Percentiles rank a stretch among this genome's conserved stretches.
Conservation (phyloP, 2,113 vertebrate genomes). For the Actinemys pallida region DNA sequence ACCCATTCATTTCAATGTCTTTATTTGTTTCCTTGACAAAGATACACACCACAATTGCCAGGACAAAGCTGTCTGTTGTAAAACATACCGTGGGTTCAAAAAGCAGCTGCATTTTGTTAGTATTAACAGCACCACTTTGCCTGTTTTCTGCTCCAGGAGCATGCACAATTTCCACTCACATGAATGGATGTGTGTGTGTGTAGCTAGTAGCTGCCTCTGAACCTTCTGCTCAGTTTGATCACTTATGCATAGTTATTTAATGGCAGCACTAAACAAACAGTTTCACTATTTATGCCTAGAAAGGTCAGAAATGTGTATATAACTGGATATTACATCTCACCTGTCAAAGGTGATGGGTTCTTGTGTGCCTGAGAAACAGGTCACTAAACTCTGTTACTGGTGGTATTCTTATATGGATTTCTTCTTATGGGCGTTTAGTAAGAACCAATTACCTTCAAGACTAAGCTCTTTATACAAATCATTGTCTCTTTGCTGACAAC, state of each 20-base stretch:
- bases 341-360: neutral
- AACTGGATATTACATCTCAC: neutral
- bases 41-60: conserved; percentile 14
- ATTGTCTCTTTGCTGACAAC: neutral
- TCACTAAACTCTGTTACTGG: accelerated
- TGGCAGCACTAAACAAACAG: neutral
- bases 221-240: neutral
- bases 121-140: neutral
- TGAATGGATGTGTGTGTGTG: neutral
- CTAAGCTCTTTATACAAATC: neutral
- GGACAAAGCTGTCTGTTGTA: neutral
- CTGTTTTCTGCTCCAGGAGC: neutral
- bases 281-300: neutral
- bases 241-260: neutral
- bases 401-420: neutral
- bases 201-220: neutral
- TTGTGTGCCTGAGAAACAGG: neutral
- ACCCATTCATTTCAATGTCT: neutral
- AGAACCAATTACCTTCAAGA: neutral
- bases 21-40: conserved; percentile 55
- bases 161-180: neutral
- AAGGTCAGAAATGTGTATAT: neutral
- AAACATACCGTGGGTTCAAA: neutral
- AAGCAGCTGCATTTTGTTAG: neutral
- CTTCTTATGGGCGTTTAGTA: neutral